Evolutionary conservation across 1,140 invertebrate species (phyloP).

Genomic region (Ganaspis sp.): DNA sequence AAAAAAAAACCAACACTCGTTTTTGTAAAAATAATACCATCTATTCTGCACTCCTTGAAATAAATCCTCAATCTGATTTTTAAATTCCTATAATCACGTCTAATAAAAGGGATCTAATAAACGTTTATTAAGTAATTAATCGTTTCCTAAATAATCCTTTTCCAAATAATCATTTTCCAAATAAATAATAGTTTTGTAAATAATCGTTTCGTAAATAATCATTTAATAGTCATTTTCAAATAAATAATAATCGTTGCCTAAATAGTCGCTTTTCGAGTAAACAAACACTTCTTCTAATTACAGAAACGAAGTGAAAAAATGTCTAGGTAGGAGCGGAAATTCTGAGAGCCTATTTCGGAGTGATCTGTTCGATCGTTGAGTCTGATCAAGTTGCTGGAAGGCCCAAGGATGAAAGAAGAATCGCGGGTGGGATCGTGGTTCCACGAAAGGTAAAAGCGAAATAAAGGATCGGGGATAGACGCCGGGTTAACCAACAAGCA

Average conservation of each 20-base stretch:
- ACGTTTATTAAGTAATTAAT: too few relatives aligned
- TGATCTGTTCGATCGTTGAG: not conserved
- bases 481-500: constrained; percentile 75
- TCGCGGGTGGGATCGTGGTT: constrained; percentile 28
- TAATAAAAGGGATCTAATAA: too few relatives aligned
- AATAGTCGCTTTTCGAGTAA: too few relatives aligned
- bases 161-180: too few relatives aligned
- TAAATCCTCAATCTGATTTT: not conserved
- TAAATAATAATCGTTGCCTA: too few relatives aligned
- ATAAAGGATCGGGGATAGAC: constrained; percentile 40
- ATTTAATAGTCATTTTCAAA: too few relatives aligned
- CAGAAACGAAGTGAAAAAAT: not conserved
- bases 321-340: not conserved
- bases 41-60: not conserved
- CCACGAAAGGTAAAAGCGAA: constrained; percentile 41
- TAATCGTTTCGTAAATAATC: too few relatives aligned
- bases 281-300: not conserved
- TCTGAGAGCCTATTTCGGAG: not conserved
- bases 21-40: not conserved
- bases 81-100: not conserved
- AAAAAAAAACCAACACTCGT: not conserved
- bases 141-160: too few relatives aligned
- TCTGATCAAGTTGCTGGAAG: constrained; percentile 5
- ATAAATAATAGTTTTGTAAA: too few relatives aligned
- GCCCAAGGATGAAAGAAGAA: constrained; percentile 27